phyloP scores from a whole-genome alignment of 2,797 vertebrate genomes.

The Peromyscus melanophrys region DNA sequence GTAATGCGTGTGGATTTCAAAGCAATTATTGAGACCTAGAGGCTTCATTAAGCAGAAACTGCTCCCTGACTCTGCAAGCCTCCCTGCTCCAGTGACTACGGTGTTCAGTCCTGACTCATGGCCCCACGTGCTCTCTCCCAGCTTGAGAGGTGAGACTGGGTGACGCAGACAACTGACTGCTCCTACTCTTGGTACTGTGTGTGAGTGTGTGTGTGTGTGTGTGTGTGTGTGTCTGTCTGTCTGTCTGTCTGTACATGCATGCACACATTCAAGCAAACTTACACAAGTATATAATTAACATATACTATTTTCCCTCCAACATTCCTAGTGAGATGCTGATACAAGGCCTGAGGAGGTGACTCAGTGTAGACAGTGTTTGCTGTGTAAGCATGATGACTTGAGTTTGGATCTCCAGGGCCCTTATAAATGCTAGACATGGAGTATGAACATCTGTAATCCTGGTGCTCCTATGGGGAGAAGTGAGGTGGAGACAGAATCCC shows the following conservation, averaged over 20 bases:
- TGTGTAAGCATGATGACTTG: neutral
- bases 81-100: slow-evolving; percentile 36
- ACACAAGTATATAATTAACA: slow-evolving; percentile 13
- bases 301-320: slow-evolving; percentile 27
- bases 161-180: slow-evolving; percentile 38
- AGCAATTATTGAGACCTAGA: slow-evolving; percentile 65
- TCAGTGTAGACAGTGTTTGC: neutral
- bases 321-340: slow-evolving; percentile 35
- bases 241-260: neutral
- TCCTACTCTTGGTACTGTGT: neutral
- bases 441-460: neutral
- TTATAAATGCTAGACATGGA: neutral
- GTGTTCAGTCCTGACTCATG: slow-evolving; percentile 68
- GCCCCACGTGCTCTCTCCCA: slow-evolving; percentile 55
- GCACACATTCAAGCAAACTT: neutral
- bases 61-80: slow-evolving; percentile 53
- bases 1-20: slow-evolving; percentile 70
- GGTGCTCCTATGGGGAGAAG: neutral
- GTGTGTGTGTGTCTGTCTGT: neutral
- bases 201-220: neutral
- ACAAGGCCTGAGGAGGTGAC: neutral
- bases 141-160: neutral
- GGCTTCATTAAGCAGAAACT: slow-evolving; percentile 66
- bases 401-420: too few species aligned
- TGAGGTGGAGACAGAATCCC: neutral